phyloP scores from a whole-genome alignment of 1,140 invertebrate species.

The Drosophila athabasca region DNA sequence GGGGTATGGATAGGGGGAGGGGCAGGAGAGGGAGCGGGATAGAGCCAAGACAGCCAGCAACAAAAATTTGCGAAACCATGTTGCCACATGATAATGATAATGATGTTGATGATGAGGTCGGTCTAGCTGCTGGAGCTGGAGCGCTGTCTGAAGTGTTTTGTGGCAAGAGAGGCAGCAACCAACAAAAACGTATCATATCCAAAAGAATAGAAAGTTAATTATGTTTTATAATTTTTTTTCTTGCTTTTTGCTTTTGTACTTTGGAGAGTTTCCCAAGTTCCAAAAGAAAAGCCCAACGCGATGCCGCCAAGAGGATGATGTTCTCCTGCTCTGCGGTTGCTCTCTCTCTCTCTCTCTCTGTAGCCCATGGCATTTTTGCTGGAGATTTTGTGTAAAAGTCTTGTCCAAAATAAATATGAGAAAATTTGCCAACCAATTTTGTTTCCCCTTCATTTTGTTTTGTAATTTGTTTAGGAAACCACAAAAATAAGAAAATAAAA shows the following conservation, averaged over 20 bases:
- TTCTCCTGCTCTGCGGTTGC: slow-evolving; percentile 62
- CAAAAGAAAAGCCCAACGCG: slow-evolving; percentile 67
- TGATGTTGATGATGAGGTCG: slow-evolving; percentile 24
- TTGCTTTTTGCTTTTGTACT: slow-evolving; percentile 10
- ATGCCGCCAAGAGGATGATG: slow-evolving; percentile 24
- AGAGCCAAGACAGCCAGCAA: slow-evolving; percentile 20
- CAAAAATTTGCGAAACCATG: slow-evolving; percentile 52
- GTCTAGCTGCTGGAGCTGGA: neutral
- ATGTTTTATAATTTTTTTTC: slow-evolving; percentile 52
- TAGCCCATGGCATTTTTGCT: slow-evolving; percentile 42
- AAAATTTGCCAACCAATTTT: slow-evolving; percentile 47
- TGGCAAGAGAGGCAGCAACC: neutral
- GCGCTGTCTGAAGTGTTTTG: slow-evolving; percentile 16
- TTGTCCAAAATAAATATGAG: slow-evolving; percentile 72
- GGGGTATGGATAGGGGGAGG: no score
- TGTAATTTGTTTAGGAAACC: slow-evolving; percentile 62
- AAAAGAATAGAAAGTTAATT: slow-evolving; percentile 72
- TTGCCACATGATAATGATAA: slow-evolving; percentile 48
- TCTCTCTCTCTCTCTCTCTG: slow-evolving; percentile 13
- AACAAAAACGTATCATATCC: slow-evolving; percentile 12
- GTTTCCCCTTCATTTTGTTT: slow-evolving; percentile 16
- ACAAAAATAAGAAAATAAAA: slow-evolving; percentile 37
- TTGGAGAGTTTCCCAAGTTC: slow-evolving; percentile 52
- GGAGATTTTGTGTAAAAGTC: slow-evolving; percentile 68
- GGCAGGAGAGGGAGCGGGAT: no score